These are phyloP conservation scores for Temnothorax longispinosus DNA, from an alignment of 1,140 invertebrate species.

Conservation along the genomic window DNA sequence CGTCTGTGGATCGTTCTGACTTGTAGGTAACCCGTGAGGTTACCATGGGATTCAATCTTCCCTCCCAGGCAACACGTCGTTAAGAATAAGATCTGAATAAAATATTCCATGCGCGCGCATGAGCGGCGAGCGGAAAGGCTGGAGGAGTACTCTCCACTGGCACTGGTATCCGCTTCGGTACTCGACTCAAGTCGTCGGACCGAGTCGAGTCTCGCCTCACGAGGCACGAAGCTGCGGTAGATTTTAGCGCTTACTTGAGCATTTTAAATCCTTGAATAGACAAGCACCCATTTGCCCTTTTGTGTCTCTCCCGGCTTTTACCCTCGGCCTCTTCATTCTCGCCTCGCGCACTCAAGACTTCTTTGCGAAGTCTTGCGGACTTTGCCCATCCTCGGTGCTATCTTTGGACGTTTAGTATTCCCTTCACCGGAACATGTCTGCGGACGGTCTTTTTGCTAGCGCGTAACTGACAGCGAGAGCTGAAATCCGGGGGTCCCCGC, in stretches of 20 bases:
- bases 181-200: slow-evolving; percentile 7
- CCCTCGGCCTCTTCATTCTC: slow-evolving; percentile 6
- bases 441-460: slow-evolving; percentile 62
- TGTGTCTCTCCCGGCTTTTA: slow-evolving; percentile 20
- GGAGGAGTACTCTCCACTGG: slow-evolving; percentile 37
- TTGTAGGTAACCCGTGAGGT: neutral
- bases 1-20: neutral
- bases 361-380: neutral
- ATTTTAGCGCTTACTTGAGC: slow-evolving; percentile 78
- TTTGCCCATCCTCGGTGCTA: slow-evolving; percentile 6
- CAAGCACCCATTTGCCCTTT: slow-evolving; percentile 66
- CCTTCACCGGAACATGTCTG: slow-evolving; percentile 25
- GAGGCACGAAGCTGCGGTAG: slow-evolving; percentile 61
- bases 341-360: slow-evolving; percentile 32
- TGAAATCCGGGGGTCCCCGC: slow-evolving; percentile 65
- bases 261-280: slow-evolving; percentile 77
- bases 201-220: slow-evolving; percentile 1
- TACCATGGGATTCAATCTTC: slow-evolving; percentile 57
- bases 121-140: slow-evolving; percentile 14
- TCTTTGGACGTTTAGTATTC: slow-evolving; percentile 70
- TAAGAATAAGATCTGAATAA: slow-evolving; percentile 55
- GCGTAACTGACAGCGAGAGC: neutral
- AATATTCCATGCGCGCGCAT: slow-evolving; percentile 27
- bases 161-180: slow-evolving; percentile 47
- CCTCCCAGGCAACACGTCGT: slow-evolving; percentile 21